Conservation (phyloP, 2,888 invertebrate species). For the Cheiracanthium punctorium region DNA sequence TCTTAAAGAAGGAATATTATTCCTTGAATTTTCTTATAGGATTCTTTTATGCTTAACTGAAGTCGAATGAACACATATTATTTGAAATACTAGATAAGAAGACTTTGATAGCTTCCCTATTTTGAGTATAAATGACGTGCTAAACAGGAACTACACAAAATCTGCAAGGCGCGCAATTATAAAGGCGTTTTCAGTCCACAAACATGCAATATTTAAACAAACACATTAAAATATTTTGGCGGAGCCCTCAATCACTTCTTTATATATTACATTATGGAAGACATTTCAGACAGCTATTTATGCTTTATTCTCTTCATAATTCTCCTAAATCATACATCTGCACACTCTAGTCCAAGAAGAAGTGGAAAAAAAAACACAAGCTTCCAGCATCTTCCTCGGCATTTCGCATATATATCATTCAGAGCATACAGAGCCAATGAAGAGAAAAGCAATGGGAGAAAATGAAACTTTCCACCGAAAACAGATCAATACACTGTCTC, state of each 20-base stretch:
- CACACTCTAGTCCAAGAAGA: constrained; percentile 6
- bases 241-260: neutral
- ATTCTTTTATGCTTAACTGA: no score
- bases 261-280: neutral
- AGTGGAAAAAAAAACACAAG: constrained; percentile 3
- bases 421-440: constrained; percentile 21
- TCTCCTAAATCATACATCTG: constrained; percentile 52
- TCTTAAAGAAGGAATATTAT: no score
- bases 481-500: constrained; percentile 58
- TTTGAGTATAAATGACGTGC: no score
- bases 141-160: no score
- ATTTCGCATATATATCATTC: constrained; percentile 66
- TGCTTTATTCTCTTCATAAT: constrained; percentile 60
- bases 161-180: no score
- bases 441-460: constrained; percentile 19
- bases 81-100: no score
- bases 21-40: no score
- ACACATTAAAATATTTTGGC: no score
- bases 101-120: no score
- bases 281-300: constrained; percentile 20
- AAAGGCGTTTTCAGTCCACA: no score
- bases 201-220: no score
- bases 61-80: no score
- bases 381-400: constrained; percentile 17
- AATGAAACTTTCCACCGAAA: constrained; percentile 19